phyloP scores from a whole-genome alignment of 2,797 vertebrate species.

The Chloroceryle amazona region DNA sequence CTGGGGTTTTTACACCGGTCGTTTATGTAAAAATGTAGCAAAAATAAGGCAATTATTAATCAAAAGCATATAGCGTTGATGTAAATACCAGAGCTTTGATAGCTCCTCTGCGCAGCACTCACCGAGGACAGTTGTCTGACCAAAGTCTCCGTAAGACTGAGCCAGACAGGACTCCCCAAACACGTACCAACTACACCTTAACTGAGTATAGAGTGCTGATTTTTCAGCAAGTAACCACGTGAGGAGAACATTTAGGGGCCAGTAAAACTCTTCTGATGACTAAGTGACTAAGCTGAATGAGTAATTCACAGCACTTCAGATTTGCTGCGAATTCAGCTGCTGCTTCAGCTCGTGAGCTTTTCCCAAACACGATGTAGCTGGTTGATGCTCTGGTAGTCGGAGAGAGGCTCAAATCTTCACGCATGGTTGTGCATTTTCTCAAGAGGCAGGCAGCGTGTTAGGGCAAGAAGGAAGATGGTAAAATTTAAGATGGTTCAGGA shows the following conservation, averaged over 20 bases:
- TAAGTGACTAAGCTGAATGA: not conserved
- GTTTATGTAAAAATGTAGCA: not conserved
- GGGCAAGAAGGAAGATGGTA: not conserved
- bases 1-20: not conserved
- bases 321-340: not conserved
- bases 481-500: not conserved
- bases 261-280: not conserved
- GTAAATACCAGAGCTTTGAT: not conserved
- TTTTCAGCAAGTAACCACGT: not conserved
- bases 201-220: not conserved
- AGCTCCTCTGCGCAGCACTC: not conserved
- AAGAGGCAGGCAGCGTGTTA: not conserved
- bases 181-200: rapidly evolving
- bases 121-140: not conserved
- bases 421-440: not conserved
- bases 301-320: not conserved
- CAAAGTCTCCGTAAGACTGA: not conserved
- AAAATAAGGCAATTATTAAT: not conserved
- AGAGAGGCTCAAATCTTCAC: not conserved
- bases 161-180: not conserved
- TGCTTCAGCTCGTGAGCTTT: not conserved
- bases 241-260: not conserved
- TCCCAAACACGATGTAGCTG: not conserved
- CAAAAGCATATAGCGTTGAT: not conserved
- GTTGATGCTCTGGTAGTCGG: not conserved